Evolutionary conservation across 2,888 invertebrate species (phyloP), one percentile per base, ranked within the genome.

Genomic region (Adelognathus sp.): DNA sequence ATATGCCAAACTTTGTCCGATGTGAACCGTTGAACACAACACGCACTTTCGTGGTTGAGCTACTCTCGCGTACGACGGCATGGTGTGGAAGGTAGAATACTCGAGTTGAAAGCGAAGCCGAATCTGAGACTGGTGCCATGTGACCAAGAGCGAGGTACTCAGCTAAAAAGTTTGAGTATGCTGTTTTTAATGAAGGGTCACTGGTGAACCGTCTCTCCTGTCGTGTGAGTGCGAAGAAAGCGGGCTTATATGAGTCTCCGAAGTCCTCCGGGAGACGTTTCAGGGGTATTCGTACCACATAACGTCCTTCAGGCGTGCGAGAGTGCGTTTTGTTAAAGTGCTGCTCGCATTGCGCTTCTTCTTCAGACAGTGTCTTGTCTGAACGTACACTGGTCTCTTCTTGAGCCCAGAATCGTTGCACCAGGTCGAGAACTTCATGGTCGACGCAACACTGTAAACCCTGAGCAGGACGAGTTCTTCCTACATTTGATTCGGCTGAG

Each of bases 11-110:
- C 0, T 75, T 64, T 2, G 87, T 66, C 18, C 78, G 82, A 0
- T 83, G 83, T 0, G 88, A 87, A 0, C 84, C 88, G 39, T 89
- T 86, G 73, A 88, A 89, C 0, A 90, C 90, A 0, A 89, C 87
- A 3, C 88, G 69, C 0, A 87, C 18, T 46, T 86, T 87, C 0
- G 88, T 89, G 0, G 88, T 89, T 7, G 84, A 80, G 56, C 87
- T 88, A 7, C 72, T 60, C 31, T 85, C 67, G 16, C 87, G 87
- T 0, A 88, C 54, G 0, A 91, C 89, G 0, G 85, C 83, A 67
- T 90, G 90, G 80, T 92, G 91, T 33, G 87, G 88, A 18, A 91
- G 70, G 82, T 85, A 90, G 77, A 87, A 89, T 0, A 33, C 67
- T 7, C 50, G 39, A 11, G 54, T 29, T 3, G 56, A n/a, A n/a